phyloP scores from a whole-genome alignment of 2,797 vertebrate species.

The Alca torda region DNA sequence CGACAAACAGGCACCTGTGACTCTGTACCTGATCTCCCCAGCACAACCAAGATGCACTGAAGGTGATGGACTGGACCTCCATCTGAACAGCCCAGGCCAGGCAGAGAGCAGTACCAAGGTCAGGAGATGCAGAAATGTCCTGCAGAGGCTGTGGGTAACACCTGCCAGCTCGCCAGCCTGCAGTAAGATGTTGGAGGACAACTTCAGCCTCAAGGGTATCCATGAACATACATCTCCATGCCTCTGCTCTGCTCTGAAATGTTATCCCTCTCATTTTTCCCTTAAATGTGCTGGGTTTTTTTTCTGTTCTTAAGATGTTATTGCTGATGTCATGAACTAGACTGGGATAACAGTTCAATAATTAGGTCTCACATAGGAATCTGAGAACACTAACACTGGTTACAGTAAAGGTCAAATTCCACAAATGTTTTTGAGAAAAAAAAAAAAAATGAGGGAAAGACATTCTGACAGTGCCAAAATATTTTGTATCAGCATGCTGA shows the following conservation, averaged over 20 bases:
- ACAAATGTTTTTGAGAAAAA: neutral
- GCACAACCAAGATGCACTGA: neutral
- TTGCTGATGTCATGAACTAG: neutral
- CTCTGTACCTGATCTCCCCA: neutral
- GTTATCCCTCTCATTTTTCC: neutral
- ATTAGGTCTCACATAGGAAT: neutral
- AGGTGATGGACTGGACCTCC: neutral
- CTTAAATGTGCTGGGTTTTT: neutral
- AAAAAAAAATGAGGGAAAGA: neutral
- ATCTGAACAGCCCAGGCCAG: neutral
- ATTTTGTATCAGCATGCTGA: neutral
- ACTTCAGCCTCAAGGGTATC: neutral
- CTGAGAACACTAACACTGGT: neutral
- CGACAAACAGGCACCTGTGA: neutral
- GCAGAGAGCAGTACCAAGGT: neutral
- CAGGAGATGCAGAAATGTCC: neutral
- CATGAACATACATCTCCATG: rapidly evolving
- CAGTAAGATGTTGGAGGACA: neutral
- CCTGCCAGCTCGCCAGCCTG: neutral
- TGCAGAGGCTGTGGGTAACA: neutral
- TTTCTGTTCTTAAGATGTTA: neutral
- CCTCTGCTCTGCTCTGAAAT: neutral
- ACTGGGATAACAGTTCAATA: neutral
- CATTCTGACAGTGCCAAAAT: neutral
- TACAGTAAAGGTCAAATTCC: neutral